These are phyloP conservation scores for Symphodus melops DNA, from an alignment of 2,113 vertebrate genomes.

Conservation along the genomic window DNA sequence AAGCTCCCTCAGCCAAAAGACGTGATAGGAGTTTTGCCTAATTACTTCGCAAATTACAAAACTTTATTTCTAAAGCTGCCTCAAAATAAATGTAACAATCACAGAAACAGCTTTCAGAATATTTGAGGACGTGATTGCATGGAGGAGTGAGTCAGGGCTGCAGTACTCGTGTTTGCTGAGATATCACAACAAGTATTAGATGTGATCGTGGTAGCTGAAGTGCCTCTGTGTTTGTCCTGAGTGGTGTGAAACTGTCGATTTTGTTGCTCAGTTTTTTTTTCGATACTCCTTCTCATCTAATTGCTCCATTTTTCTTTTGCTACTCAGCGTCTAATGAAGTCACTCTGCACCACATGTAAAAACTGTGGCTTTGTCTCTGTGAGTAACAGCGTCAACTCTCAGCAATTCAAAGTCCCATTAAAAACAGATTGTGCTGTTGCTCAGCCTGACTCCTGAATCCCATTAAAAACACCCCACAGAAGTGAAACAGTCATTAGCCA, in stretches of 20 bases:
- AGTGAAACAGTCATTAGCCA: conserved; percentile 73
- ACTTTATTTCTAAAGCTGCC: neutral
- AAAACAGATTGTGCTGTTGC: conserved; percentile 71
- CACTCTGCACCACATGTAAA: conserved; percentile 53
- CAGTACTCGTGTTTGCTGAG: conserved; percentile 28
- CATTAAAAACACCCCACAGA: conserved; percentile 74
- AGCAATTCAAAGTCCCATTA: conserved; percentile 64
- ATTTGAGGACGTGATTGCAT: neutral
- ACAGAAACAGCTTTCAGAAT: no score
- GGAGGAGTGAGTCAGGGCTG: conserved; percentile 9
- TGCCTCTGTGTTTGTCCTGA: conserved; percentile 36
- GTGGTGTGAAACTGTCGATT: conserved; percentile 45
- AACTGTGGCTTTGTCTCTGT: conserved; percentile 51
- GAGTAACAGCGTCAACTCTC: conserved; percentile 40
- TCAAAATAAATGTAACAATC: neutral
- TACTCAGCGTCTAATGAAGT: conserved; percentile 67
- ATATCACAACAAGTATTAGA: conserved; percentile 26
- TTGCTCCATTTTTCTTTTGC: conserved; percentile 58
- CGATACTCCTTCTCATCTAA: conserved; percentile 45
- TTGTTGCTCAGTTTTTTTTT: conserved; percentile 33
- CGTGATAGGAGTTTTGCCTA: no score
- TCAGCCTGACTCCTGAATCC: conserved; percentile 67
- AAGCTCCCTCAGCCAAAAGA: no score
- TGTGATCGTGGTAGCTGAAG: conserved; percentile 36
- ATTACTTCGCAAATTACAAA: no score